Base-by-base conservation (phyloP, 35 echinoderm and acorn worm species). In the Patiria miniata region DNA sequence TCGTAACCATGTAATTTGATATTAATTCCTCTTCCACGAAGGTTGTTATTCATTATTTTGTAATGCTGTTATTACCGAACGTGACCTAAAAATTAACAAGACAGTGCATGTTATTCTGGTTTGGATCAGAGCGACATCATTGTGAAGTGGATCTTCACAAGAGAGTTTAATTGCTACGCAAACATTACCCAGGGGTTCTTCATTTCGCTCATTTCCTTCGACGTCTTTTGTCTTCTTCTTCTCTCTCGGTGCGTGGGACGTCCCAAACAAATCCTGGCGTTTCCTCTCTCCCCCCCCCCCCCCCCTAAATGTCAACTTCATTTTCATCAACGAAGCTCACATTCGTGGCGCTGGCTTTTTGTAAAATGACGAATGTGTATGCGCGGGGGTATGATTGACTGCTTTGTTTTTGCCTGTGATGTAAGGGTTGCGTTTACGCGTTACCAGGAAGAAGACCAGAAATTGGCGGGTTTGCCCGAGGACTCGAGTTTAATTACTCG, bases 281-380 rank as follows among this genome's bases (percentile, higher is more conserved):
- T 73, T 73, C 29, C 65, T 73, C n/a, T n/a, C n/a, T n/a, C n/a
- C n/a, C n/a, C n/a, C n/a, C n/a, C n/a, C n/a, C n/a, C n/a, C n/a
- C n/a, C n/a, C n/a, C n/a, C n/a, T 73, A 73, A 73, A 73, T 73
- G 65, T 73, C 65, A 73, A 73, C 23, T 73, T 73, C 65, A 73
- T 73, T 73, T 73, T 73, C 65, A 30, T 73, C 65, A 6, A 47
- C 4, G 42, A 47, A 47, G 12, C 4, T 4, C 42, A 47, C 42
- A 47, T 47, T 4, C 12, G 42, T 47, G 42, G 42, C 42, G 4
- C n/a, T n/a, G n/a, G n/a, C n/a, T n/a, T n/a, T n/a, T n/a, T n/a
- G n/a, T n/a, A n/a, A n/a, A n/a, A 47, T 47, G 42, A 47, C 4
- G 42, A 47, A 47, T 47, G 42, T 47, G 42, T 47, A 47, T n/a